Conservation (phyloP, 2,113 vertebrate species). For the Ictalurus punctatus region DNA sequence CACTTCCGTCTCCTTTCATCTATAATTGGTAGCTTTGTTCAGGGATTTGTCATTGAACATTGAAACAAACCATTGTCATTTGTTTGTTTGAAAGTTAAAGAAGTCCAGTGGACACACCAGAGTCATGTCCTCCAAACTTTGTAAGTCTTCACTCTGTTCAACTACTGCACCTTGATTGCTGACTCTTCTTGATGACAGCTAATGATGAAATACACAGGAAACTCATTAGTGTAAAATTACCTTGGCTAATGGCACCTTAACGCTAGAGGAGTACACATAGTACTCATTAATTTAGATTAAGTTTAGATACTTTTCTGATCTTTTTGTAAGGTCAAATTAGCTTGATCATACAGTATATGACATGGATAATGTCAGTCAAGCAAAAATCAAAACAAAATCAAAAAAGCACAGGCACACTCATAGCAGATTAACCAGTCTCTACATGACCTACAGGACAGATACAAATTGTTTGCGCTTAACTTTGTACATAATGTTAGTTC, state of each 20-base stretch:
- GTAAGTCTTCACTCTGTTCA: not conserved
- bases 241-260: not conserved
- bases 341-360: not conserved
- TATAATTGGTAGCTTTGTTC: not conserved
- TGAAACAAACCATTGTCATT: not conserved
- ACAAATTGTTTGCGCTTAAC: not conserved
- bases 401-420: not conserved
- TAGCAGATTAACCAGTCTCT: not conserved
- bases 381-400: no score
- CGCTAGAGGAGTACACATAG: not conserved
- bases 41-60: not conserved
- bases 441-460: not conserved
- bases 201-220: conserved; percentile 29
- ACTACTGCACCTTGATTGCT: not conserved
- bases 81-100: not conserved
- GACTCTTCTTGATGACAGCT: conserved; percentile 18
- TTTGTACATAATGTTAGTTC: not conserved
- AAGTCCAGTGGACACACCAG: not conserved
- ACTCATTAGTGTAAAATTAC: conserved; percentile 16
- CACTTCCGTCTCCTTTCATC: conserved; percentile 5
- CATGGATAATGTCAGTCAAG: not conserved
- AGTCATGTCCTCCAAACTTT: conserved; percentile 14
- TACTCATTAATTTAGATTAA: not conserved
- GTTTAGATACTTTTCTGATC: not conserved
- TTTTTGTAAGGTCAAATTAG: not conserved